phyloP scores from a whole-genome alignment of 1,140 invertebrate genomes.

The Hermetia illucens region DNA sequence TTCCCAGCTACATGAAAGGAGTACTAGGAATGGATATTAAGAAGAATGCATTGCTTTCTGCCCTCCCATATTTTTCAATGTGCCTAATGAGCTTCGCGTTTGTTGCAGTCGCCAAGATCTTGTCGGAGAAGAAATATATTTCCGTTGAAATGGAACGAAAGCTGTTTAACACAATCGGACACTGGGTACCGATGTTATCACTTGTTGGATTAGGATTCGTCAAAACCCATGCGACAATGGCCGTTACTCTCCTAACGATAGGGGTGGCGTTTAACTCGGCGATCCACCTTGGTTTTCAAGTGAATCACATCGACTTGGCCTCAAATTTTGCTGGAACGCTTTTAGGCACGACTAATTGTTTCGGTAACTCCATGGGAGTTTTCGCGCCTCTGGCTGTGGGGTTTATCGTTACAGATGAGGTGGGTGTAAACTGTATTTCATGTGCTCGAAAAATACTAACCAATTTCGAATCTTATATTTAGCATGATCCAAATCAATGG shows the following conservation, averaged over 20 bases:
- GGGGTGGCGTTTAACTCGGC: constrained; percentile 60
- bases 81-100: constrained; percentile 47
- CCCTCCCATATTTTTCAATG: constrained; percentile 59
- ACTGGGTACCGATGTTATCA: constrained; percentile 37
- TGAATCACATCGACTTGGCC: constrained; percentile 51
- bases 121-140: constrained; percentile 36
- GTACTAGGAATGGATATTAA: constrained; percentile 62
- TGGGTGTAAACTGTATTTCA: too few species aligned
- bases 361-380: constrained; percentile 50
- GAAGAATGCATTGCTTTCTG: constrained; percentile 48
- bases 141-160: constrained; percentile 39
- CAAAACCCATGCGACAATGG: constrained; percentile 29
- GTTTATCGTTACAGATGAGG: constrained; percentile 40
- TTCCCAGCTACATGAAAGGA: constrained; percentile 72
- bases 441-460: too few species aligned
- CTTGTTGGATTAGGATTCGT: constrained; percentile 43
- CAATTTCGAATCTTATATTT: too few species aligned
- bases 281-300: constrained; percentile 46
- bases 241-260: constrained; percentile 40
- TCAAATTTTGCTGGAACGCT: constrained; percentile 55
- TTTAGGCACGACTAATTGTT: constrained; percentile 49
- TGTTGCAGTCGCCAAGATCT: constrained; percentile 42
- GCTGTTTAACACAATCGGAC: constrained; percentile 44
- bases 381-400: constrained; percentile 47
- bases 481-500: constrained; percentile 42